Percentiles rank a stretch among this genome's conserved stretches.
Conservation (phyloP, 2,888 invertebrate genomes). For the Elaeidobius kamerunicus region DNA sequence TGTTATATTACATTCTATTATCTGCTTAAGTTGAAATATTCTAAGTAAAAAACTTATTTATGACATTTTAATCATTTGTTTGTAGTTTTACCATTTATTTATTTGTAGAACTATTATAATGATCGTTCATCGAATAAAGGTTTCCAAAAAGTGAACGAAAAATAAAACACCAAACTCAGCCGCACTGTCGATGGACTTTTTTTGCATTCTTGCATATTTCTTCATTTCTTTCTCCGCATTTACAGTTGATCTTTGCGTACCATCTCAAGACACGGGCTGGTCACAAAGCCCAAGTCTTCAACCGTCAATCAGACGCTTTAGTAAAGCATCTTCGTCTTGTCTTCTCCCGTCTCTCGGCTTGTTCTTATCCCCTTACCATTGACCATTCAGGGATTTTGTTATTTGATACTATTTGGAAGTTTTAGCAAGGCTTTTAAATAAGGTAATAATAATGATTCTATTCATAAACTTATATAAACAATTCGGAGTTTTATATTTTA, state of each 20-base stretch:
- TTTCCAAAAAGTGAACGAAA: not conserved
- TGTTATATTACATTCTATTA: no score
- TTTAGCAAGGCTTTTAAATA: no score
- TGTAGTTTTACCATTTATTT: no score
- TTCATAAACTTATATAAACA: no score
- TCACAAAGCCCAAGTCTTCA: slow-evolving; percentile 6
- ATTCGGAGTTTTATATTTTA: no score
- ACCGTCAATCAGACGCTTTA: slow-evolving; percentile 15
- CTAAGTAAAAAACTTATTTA: no score
- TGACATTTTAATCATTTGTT: no score
- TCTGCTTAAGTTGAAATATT: no score
- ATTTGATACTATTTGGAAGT: no score
- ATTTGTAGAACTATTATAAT: no score
- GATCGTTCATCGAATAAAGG: not conserved
- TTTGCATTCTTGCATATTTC: slow-evolving; percentile 17
- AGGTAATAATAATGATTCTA: no score
- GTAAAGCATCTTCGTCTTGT: slow-evolving; percentile 6
- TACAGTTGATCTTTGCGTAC: slow-evolving; percentile 8
- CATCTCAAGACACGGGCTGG: slow-evolving; percentile 3
- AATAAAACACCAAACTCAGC: not conserved
- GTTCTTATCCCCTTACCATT: slow-evolving; percentile 8
- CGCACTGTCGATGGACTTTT: not conserved
- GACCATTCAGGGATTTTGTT: slow-evolving; percentile 10
- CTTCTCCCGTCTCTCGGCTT: slow-evolving; percentile 12
- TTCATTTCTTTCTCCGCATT: slow-evolving; percentile 3